These are phyloP conservation scores for Spisula solida DNA, from an alignment of 2,888 invertebrate species.

Conservation along the genomic window DNA sequence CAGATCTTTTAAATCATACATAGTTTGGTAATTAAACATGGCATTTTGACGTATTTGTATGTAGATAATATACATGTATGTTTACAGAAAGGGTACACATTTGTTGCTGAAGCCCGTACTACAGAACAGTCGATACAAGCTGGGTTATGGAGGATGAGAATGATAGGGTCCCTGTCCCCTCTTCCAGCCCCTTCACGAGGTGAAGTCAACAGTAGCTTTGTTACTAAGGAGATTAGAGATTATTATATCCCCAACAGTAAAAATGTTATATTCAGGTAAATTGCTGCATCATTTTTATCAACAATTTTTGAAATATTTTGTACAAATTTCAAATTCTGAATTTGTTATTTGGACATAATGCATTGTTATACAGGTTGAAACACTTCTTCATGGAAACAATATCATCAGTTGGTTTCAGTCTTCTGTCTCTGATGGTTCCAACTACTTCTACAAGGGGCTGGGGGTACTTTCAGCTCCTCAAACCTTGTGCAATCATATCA, in stretches of 20 bases:
- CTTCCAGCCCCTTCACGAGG: constrained; percentile 83
- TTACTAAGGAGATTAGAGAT: constrained; percentile 85
- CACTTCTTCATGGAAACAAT: too few species aligned
- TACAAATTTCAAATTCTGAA: too few species aligned
- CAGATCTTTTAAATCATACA: too few species aligned
- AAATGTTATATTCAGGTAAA: constrained; percentile 85
- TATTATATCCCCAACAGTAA: constrained; percentile 87
- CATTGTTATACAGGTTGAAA: too few species aligned
- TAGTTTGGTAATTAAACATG: too few species aligned
- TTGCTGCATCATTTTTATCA: background rate
- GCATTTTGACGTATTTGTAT: too few species aligned
- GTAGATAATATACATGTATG: background rate
- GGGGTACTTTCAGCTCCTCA: too few species aligned
- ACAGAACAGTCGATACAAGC: constrained; percentile 81
- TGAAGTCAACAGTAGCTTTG: constrained; percentile 85
- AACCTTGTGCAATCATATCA: too few species aligned
- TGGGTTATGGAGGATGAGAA: constrained; percentile 86
- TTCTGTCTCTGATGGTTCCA: too few species aligned
- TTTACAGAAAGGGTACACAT: constrained; percentile 87
- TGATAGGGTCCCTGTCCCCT: constrained; percentile 86
- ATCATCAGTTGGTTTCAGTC: too few species aligned
- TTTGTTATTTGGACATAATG: too few species aligned
- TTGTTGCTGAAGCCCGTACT: constrained; percentile 86
- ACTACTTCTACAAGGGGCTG: too few species aligned
- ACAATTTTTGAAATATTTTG: background rate